Conservation (phyloP, 35 echinoderm and acorn worm genomes). For the Lytechinus pictus region DNA sequence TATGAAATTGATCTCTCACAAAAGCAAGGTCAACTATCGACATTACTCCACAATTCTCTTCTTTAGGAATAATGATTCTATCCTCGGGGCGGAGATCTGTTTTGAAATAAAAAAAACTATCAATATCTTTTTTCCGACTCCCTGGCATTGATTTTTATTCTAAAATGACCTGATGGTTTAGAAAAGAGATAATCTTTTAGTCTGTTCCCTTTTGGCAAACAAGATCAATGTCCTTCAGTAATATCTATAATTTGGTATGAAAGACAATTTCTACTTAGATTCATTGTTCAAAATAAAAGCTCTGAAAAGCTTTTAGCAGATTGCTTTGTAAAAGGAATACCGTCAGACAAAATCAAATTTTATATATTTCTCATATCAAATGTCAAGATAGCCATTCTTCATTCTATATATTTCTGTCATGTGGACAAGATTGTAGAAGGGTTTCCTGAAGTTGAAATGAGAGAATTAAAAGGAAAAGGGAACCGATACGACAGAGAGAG, state of each 20-base stretch:
- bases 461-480: neutral
- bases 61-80: constrained; percentile 14
- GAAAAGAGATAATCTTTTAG: neutral
- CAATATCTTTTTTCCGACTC: neutral
- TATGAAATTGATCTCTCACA: neutral
- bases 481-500: too few relatives aligned
- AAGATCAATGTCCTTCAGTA: neutral
- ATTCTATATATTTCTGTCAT: neutral
- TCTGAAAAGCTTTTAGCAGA: neutral
- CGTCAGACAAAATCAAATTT: too few relatives aligned
- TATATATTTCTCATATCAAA: neutral
- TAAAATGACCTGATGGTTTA: neutral
- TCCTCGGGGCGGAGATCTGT: neutral
- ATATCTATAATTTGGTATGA: neutral
- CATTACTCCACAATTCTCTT: neutral
- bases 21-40: neutral
- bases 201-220: neutral
- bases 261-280: neutral
- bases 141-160: neutral
- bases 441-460: neutral
- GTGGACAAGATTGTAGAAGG: neutral
- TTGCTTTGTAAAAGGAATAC: too few relatives aligned
- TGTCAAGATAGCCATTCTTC: neutral
- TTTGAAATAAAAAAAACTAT: neutral
- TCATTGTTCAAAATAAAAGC: neutral